These are phyloP conservation scores for Cranoglanis bouderius DNA, from an alignment of 2,113 vertebrate genomes.

Conservation along the genomic window DNA sequence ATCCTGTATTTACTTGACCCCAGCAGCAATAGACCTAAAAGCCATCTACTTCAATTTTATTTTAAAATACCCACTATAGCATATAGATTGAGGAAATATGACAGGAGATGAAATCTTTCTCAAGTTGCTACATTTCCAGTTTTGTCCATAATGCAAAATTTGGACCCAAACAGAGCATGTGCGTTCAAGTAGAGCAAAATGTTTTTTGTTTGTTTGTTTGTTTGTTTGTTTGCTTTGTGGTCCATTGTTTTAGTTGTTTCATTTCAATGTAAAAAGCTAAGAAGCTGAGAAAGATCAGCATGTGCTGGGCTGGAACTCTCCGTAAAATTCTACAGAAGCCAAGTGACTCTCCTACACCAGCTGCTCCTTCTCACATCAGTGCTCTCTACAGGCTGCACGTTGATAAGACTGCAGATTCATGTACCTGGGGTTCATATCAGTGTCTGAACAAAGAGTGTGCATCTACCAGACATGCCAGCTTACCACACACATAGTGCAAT, in stretches of 20 bases:
- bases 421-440: not conserved
- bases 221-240: not conserved
- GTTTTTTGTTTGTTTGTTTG: not conserved
- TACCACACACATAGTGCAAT: not conserved
- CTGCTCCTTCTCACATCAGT: conserved; percentile 10
- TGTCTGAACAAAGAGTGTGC: conserved; percentile 22
- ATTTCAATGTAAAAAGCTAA: not conserved
- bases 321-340: not conserved
- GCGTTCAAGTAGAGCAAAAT: not conserved
- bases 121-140: not conserved
- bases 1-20: not conserved
- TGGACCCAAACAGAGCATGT: not conserved
- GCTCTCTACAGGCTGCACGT: not conserved
- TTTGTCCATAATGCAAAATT: not conserved
- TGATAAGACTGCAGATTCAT: not conserved
- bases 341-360: conserved; percentile 11
- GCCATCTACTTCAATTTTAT: not conserved
- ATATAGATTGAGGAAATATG: not conserved
- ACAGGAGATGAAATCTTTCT: not conserved
- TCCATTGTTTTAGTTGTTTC: not conserved
- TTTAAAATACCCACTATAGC: not conserved
- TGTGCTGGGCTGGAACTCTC: not conserved
- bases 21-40: not conserved
- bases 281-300: not conserved
- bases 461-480: conserved; percentile 11